phyloP scores from a whole-genome alignment of 2,113 vertebrate species.

The Nannospalax galili region DNA sequence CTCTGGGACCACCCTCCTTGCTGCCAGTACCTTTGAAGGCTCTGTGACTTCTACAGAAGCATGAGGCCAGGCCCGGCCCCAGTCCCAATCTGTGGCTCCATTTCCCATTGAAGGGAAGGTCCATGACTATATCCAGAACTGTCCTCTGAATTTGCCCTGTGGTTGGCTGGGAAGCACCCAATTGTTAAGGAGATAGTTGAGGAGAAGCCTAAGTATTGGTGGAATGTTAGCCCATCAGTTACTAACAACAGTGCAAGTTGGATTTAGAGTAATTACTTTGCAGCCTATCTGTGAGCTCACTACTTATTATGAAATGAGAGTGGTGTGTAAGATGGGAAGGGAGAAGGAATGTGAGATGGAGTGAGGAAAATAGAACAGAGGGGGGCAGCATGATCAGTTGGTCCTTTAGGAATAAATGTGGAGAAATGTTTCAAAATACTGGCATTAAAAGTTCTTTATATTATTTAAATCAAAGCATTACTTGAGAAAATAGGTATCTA shows the following conservation, averaged over 20 bases:
- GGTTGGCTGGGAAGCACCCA: not conserved
- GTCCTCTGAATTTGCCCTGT: not conserved
- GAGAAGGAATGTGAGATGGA: not conserved
- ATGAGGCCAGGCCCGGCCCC: no score
- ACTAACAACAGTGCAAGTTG: not conserved
- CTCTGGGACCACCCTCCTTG: not conserved
- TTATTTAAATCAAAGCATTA: not conserved
- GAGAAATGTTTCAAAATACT: not conserved
- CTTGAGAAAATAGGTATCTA: not conserved
- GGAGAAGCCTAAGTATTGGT: not conserved
- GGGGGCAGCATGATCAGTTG: not conserved
- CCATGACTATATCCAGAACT: accelerated
- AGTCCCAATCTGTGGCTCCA: not conserved
- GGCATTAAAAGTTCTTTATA: not conserved
- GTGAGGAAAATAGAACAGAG: not conserved
- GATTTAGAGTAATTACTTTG: not conserved
- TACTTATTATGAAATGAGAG: not conserved
- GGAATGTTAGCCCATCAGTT: accelerated
- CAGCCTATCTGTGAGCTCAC: not conserved
- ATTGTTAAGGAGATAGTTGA: not conserved
- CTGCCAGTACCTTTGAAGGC: accelerated
- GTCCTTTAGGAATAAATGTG: not conserved
- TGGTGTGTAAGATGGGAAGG: not conserved
- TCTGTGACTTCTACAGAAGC: accelerated
- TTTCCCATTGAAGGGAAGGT: no score